Conservation (phyloP, 92 coral and sea anemone genomes). For the Chrysogorgia sp. region DNA sequence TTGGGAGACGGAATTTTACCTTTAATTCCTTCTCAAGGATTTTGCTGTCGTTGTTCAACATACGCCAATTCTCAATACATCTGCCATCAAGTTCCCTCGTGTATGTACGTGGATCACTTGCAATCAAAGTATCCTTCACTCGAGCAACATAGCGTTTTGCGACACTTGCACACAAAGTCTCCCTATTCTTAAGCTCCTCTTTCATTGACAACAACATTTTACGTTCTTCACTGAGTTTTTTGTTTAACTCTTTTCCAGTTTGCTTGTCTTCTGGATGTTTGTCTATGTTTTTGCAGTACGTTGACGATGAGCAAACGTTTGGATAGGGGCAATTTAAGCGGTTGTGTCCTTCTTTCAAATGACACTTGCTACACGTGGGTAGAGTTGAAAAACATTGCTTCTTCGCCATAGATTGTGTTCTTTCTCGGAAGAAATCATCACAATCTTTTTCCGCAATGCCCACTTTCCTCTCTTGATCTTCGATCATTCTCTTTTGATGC, state of each 20-base stretch:
- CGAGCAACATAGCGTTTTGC: background rate
- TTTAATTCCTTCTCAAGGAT: too few species aligned
- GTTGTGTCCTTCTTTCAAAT: slow-evolving; percentile 48
- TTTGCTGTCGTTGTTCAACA: too few species aligned
- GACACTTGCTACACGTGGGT: slow-evolving; percentile 45
- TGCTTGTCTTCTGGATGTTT: slow-evolving; percentile 57
- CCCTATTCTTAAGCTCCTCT: too few species aligned
- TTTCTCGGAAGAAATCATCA: slow-evolving; percentile 18
- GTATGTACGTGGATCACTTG: background rate
- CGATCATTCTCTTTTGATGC: slow-evolving; percentile 25
- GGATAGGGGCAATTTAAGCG: too few species aligned
- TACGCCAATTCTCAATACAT: too few species aligned
- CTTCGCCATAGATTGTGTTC: slow-evolving; percentile 21
- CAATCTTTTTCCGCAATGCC: too few species aligned
- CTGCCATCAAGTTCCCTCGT: too few species aligned
- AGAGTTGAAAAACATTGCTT: slow-evolving; percentile 24
- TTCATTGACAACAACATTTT: slow-evolving; percentile 36
- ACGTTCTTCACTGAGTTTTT: slow-evolving; percentile 25
- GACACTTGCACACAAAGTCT: too few species aligned
- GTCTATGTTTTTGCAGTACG: slow-evolving; percentile 41
- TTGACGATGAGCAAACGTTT: slow-evolving; percentile 38
- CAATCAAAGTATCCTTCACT: background rate
- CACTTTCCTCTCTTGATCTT: slow-evolving; percentile 25
- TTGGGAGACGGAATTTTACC: too few species aligned
- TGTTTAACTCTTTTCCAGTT: slow-evolving; percentile 31